These are phyloP conservation scores for Stenichneumon culpator DNA, from an alignment of 2,888 invertebrate species.

Conservation along the genomic window DNA sequence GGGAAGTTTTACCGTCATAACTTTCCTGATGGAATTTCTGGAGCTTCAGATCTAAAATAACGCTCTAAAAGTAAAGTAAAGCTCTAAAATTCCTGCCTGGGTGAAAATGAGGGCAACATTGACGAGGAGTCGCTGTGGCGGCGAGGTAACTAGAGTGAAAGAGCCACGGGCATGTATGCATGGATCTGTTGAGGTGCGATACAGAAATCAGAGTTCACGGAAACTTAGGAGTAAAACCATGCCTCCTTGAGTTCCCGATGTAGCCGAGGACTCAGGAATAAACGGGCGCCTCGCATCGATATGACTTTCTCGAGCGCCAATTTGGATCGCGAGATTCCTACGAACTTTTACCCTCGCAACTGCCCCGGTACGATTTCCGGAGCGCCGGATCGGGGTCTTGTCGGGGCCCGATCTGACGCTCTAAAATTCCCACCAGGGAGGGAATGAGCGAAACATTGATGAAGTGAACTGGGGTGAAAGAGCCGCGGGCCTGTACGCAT, in stretches of 20 bases:
- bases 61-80: too few species aligned
- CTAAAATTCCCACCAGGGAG: background rate
- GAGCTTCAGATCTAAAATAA: too few species aligned
- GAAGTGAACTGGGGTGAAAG: slow-evolving; percentile 15
- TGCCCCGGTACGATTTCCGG: too few species aligned
- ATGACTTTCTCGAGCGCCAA: too few species aligned
- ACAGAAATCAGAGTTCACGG: slow-evolving; percentile 4
- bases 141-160: slow-evolving; percentile 17
- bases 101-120: background rate
- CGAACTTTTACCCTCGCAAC: too few species aligned
- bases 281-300: slow-evolving; percentile 19
- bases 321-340: too few species aligned
- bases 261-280: slow-evolving; percentile 76
- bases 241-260: slow-evolving; percentile 77
- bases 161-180: slow-evolving; percentile 5
- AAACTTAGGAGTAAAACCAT: slow-evolving; percentile 20
- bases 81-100: background rate
- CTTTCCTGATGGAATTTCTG: too few species aligned
- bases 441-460: background rate
- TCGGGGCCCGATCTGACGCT: too few species aligned
- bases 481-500: slow-evolving; percentile 10
- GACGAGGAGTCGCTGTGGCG: background rate
- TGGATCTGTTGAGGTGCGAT: slow-evolving; percentile 40
- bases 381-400: too few species aligned
- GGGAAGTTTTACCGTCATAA: too few species aligned